Conservation (phyloP, 2,113 vertebrate genomes). For the Hippotragus niger region DNA sequence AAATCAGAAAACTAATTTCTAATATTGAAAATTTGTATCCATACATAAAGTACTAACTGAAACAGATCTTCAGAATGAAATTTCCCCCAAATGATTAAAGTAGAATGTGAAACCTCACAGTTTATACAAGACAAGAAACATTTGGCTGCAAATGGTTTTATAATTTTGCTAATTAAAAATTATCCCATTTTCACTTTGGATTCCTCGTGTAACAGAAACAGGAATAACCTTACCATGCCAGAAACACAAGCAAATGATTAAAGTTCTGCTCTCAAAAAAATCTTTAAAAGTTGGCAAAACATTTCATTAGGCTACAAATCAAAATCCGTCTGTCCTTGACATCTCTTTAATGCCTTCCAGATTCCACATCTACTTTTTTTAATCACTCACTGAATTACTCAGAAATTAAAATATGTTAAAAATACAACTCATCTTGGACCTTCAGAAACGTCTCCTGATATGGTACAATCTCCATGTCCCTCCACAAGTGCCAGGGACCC, state of each 20-base stretch:
- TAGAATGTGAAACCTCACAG: slow-evolving; percentile 73
- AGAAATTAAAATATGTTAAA: slow-evolving; percentile 67
- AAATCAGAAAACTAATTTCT: slow-evolving; percentile 23
- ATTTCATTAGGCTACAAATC: slow-evolving; percentile 76
- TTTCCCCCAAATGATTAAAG: slow-evolving; percentile 68
- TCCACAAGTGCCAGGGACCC: not conserved
- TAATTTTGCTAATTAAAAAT: slow-evolving; percentile 78
- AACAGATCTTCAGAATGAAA: slow-evolving; percentile 62
- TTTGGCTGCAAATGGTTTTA: slow-evolving; percentile 75
- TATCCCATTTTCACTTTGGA: slow-evolving; percentile 75
- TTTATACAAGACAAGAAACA: slow-evolving; percentile 76
- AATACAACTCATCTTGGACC: slow-evolving; percentile 39
- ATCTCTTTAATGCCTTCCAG: slow-evolving; percentile 73
- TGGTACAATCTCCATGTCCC: not conserved
- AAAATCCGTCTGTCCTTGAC: slow-evolving; percentile 70
- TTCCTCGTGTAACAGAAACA: slow-evolving; percentile 63
- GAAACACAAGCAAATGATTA: slow-evolving; percentile 73
- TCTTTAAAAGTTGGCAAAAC: slow-evolving; percentile 74
- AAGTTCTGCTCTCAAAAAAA: slow-evolving; percentile 68
- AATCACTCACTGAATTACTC: slow-evolving; percentile 59
- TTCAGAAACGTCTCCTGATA: slow-evolving; percentile 9
- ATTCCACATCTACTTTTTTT: slow-evolving; percentile 56
- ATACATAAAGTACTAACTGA: slow-evolving; percentile 46
- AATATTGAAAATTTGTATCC: slow-evolving; percentile 43
- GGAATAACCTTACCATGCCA: slow-evolving; percentile 75